A percentile compares a stretch with the other conserved stretches of the same genome.
phyloP scores from a whole-genome alignment of 2,797 vertebrate genomes.

The Jordanella pulchra region DNA sequence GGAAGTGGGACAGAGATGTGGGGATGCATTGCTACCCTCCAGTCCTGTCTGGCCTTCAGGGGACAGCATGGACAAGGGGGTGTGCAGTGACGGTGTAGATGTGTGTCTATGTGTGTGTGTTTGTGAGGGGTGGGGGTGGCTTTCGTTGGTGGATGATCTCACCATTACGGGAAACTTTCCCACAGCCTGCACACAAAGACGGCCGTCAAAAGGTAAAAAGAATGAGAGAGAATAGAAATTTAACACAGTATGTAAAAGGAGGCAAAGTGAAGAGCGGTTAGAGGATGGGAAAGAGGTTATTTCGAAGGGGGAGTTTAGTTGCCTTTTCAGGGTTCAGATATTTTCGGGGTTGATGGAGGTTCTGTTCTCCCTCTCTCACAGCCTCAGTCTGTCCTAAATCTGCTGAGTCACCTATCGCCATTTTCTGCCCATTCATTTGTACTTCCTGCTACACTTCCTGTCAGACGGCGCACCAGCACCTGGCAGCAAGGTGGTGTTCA shows the following conservation, averaged over 20 bases:
- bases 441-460: constrained; percentile 68
- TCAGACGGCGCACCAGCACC: constrained; percentile 53
- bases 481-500: constrained; percentile 54
- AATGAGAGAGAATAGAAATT: constrained; percentile 80
- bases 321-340: constrained; percentile 43
- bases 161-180: constrained; percentile 83
- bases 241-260: constrained; percentile 77
- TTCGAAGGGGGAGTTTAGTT: constrained; percentile 48
- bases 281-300: constrained; percentile 38
- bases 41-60: constrained; percentile 42
- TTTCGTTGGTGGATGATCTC: constrained; percentile 78
- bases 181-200: constrained; percentile 84
- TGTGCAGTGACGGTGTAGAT: constrained; percentile 25
- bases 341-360: constrained; percentile 34
- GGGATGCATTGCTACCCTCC: constrained; percentile 43
- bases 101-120: constrained; percentile 32
- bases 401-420: constrained; percentile 69
- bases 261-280: constrained; percentile 41
- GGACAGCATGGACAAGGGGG: constrained; percentile 39
- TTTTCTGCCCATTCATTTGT: constrained; percentile 58
- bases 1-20: constrained; percentile 57
- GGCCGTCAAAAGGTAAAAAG: constrained; percentile 82
- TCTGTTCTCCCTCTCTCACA: constrained; percentile 9
- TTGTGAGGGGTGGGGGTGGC: constrained; percentile 28
- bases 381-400: constrained; percentile 12